Percentiles rank a stretch among this genome's conserved stretches.
These are phyloP conservation scores for Ladona fulva DNA, from an alignment of 1,140 invertebrate genomes.

Conservation along the genomic window DNA sequence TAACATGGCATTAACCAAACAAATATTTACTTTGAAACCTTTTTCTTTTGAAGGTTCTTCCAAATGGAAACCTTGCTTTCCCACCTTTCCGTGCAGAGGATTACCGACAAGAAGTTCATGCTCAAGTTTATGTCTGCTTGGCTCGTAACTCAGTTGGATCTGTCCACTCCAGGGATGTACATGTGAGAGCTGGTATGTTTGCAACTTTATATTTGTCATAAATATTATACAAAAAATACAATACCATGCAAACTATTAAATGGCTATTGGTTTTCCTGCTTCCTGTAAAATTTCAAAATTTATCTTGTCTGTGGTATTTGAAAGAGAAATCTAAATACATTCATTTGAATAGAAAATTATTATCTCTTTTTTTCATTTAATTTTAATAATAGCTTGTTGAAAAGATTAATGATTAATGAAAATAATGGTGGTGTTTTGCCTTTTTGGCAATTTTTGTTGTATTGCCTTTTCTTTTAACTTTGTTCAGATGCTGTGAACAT, in stretches of 20 bases:
- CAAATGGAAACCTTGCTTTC: constrained; percentile 88
- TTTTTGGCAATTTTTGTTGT: no score
- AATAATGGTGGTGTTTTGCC: no score
- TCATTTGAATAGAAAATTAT: no score
- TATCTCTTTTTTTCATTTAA: no score
- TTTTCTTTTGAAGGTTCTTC: constrained; percentile 55
- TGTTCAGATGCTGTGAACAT: no score
- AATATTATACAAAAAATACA: neutral
- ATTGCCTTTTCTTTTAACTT: no score
- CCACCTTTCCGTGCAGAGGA: constrained; percentile 87
- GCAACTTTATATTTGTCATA: neutral
- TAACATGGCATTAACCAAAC: neutral
- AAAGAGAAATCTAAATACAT: no score
- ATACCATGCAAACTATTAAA: neutral
- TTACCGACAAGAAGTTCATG: constrained; percentile 87
- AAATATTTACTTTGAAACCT: neutral
- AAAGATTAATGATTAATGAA: no score
- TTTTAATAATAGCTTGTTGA: no score
- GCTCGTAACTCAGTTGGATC: constrained; percentile 81
- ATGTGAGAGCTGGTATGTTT: constrained; percentile 78
- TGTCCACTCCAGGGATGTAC: constrained; percentile 83
- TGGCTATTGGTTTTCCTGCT: neutral
- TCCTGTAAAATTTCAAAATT: no score
- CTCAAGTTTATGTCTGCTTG: constrained; percentile 85
- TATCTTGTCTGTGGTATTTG: no score